Conservation (phyloP, 1,140 invertebrate genomes). For the Cydia pomonella region DNA sequence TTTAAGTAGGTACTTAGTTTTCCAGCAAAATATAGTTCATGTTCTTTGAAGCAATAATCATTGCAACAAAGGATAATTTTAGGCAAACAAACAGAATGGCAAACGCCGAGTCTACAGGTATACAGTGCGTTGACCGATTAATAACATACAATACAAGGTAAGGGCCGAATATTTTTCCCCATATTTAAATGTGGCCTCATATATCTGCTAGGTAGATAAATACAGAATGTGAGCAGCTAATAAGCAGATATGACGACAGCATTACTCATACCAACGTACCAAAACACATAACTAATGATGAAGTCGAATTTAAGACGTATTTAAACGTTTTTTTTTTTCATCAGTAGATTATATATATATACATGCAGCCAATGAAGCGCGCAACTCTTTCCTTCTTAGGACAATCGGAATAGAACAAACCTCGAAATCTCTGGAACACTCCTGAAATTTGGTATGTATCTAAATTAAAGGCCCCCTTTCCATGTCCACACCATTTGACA, state of each 20-base stretch:
- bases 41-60: neutral
- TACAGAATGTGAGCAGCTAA: neutral
- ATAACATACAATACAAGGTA: slow-evolving; percentile 45
- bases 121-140: slow-evolving; percentile 50
- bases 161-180: slow-evolving; percentile 43
- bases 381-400: no score
- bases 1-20: neutral
- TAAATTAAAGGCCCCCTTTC: no score
- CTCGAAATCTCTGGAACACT: no score
- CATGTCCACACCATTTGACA: no score
- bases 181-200: slow-evolving; percentile 44
- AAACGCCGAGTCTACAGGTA: neutral
- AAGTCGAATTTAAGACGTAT: no score
- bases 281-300: neutral
- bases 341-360: no score
- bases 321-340: no score
- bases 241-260: slow-evolving; percentile 3
- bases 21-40: neutral
- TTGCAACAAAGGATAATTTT: neutral
- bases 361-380: no score
- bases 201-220: slow-evolving; percentile 23
- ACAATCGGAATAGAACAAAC: no score
- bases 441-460: no score
- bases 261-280: neutral
- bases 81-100: neutral